phyloP scores from a whole-genome alignment of 2,113 vertebrate species.

The Nettapus auritus region DNA sequence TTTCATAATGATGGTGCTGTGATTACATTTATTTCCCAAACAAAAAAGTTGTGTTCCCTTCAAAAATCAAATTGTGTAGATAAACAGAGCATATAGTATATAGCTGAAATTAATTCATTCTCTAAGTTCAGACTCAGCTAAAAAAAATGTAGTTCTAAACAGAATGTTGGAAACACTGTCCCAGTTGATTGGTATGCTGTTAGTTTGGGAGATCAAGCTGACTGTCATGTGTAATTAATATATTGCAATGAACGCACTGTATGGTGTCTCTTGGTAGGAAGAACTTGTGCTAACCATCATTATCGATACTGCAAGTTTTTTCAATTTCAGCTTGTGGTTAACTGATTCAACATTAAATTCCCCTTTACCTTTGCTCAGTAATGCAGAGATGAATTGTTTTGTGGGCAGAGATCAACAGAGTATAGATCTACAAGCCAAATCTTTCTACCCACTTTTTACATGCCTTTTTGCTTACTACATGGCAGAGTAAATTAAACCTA shows the following conservation, averaged over 20 bases:
- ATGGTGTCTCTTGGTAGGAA: background rate
- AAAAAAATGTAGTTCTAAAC: background rate
- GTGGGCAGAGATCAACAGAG: slow-evolving; percentile 27
- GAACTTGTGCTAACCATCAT: background rate
- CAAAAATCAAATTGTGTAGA: background rate
- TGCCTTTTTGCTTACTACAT: slow-evolving; percentile 30
- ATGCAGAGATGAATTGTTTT: slow-evolving; percentile 43
- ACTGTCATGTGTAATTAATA: slow-evolving; percentile 2
- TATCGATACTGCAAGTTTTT: background rate
- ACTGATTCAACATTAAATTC: slow-evolving; percentile 42
- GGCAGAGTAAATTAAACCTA: slow-evolving; percentile 21
- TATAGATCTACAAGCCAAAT: slow-evolving; percentile 45
- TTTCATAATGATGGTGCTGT: background rate
- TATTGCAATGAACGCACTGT: background rate
- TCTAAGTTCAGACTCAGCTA: background rate
- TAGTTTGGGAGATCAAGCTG: background rate
- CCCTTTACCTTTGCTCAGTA: slow-evolving; percentile 32
- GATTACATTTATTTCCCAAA: background rate
- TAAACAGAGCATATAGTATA: background rate
- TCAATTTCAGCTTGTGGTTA: slow-evolving; percentile 36
- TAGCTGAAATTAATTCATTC: background rate
- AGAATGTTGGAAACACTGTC: background rate
- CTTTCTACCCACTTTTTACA: slow-evolving; percentile 24
- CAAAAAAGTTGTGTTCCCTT: background rate
- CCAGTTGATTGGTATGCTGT: background rate